Percentiles rank a stretch among this genome's conserved stretches.
phyloP scores from a whole-genome alignment of 2,113 vertebrate species.

The Pseudorectes ferrugineus region DNA sequence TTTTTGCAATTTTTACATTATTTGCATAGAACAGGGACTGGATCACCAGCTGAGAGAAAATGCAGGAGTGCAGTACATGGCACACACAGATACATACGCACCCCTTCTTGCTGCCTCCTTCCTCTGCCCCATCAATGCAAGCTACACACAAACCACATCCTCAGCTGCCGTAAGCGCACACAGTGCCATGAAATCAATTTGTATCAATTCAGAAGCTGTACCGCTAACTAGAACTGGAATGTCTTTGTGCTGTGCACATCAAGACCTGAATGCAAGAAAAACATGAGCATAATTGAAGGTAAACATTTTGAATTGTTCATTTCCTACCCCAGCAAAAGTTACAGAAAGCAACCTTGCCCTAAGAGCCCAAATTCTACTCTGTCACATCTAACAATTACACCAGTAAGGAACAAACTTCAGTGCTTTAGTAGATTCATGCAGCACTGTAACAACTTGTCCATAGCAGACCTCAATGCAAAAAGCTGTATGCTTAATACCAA shows the following conservation, averaged over 20 bases:
- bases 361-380: not conserved
- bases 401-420: not conserved
- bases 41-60: not conserved
- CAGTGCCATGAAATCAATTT: not conserved
- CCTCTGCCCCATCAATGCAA: not conserved
- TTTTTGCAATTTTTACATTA: not conserved
- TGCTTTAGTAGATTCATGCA: not conserved
- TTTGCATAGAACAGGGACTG: not conserved
- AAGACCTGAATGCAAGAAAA: not conserved
- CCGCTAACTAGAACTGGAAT: not conserved
- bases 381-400: not conserved
- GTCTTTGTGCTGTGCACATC: not conserved
- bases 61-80: accelerated
- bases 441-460: not conserved
- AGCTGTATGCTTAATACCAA: not conserved
- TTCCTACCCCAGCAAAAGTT: not conserved
- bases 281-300: not conserved
- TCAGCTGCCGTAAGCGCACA: not conserved
- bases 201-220: not conserved
- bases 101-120: not conserved
- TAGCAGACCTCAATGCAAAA: not conserved
- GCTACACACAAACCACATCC: not conserved
- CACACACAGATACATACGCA: not conserved
- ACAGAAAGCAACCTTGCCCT: not conserved
- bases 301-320: not conserved